Conservation (phyloP, 2,888 invertebrate genomes). For the Coelogynopora nodosa region DNA sequence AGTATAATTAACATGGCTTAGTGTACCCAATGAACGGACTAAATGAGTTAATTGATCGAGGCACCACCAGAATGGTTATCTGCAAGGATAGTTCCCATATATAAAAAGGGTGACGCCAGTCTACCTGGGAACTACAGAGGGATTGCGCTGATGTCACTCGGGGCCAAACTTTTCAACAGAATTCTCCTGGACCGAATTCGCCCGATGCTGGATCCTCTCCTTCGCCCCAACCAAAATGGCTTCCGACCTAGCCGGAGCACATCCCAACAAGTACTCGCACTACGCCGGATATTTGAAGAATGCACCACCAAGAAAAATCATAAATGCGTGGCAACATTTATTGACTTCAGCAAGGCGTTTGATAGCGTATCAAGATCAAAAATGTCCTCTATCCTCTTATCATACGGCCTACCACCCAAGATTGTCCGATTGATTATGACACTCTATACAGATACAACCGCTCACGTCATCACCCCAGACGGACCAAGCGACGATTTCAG, state of each 20-base stretch:
- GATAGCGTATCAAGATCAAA: conserved; percentile 5
- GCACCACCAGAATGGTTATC: background rate
- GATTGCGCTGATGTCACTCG: background rate
- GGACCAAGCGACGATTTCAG: background rate
- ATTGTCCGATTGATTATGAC: background rate
- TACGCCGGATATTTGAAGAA: background rate
- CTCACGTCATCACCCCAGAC: background rate
- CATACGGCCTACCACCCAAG: background rate
- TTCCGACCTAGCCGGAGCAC: background rate
- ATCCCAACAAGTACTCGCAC: conserved; percentile 9
- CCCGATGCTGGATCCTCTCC: background rate
- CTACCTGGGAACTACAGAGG: background rate
- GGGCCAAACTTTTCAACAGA: background rate
- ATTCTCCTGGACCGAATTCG: background rate
- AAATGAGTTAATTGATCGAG: too few species aligned
- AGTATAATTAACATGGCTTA: too few species aligned
- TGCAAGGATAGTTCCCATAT: background rate
- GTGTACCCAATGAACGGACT: too few species aligned
- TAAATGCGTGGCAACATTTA: conserved; percentile 10
- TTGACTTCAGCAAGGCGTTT: conserved; percentile 1
- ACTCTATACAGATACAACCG: background rate
- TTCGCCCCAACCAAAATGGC: conserved; percentile 7
- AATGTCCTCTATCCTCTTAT: background rate
- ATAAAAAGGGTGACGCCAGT: background rate
- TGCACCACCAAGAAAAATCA: background rate